Conservation (phyloP, 2,113 vertebrate species). For the Hippoglossus stenolepis region DNA sequence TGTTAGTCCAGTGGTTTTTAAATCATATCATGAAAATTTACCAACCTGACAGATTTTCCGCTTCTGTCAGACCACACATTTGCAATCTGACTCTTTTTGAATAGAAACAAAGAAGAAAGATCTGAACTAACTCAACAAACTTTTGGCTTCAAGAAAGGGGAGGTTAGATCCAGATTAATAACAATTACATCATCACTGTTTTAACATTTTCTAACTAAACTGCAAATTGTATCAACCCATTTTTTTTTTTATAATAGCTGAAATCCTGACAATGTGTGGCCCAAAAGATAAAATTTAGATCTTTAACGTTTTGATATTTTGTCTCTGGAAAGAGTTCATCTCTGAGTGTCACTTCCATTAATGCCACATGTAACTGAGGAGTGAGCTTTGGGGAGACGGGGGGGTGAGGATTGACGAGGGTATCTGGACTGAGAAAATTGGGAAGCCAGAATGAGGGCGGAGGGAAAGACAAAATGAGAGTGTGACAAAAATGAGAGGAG, state of each 20-base stretch:
- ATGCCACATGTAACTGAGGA: constrained; percentile 13
- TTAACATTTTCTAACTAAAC: not conserved
- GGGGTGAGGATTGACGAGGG: not conserved
- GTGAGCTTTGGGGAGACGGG: constrained; percentile 17
- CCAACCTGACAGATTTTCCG: too few species aligned
- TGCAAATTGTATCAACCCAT: not conserved
- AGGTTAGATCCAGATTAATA: too few species aligned
- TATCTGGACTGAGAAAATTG: constrained; percentile 33
- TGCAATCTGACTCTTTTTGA: too few species aligned
- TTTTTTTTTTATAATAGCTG: not conserved
- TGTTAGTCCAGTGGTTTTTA: too few species aligned
- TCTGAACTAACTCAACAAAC: too few species aligned
- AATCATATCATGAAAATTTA: too few species aligned
- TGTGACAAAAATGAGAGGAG: constrained; percentile 43
- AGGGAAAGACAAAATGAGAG: constrained; percentile 36
- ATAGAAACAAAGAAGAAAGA: too few species aligned
- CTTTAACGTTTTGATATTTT: not conserved
- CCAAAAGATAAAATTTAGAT: not conserved
- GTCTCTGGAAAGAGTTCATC: not conserved
- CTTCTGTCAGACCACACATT: too few species aligned
- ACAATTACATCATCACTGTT: not conserved
- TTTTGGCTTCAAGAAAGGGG: too few species aligned
- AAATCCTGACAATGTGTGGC: not conserved
- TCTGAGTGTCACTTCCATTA: constrained; percentile 6
- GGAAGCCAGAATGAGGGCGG: constrained; percentile 36